These are phyloP conservation scores for Marmota flaviventris DNA, from an alignment of 2,113 vertebrate species.

Conservation along the genomic window DNA sequence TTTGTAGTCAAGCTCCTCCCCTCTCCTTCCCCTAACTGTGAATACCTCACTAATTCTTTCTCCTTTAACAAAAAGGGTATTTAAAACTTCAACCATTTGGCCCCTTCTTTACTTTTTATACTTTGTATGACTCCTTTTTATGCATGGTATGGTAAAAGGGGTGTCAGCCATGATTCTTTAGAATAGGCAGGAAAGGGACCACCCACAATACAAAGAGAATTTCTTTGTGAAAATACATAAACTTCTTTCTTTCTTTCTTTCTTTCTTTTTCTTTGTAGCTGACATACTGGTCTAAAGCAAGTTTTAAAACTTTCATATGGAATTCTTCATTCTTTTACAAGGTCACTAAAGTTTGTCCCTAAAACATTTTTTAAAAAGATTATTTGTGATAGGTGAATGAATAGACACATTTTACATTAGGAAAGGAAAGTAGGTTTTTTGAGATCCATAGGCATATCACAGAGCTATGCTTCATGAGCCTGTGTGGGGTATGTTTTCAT, in stretches of 20 bases:
- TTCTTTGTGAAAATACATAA: neutral
- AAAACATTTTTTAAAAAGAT: neutral
- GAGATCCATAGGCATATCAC: neutral
- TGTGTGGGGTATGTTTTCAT: neutral
- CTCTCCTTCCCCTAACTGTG: neutral
- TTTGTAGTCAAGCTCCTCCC: neutral
- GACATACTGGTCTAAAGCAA: neutral
- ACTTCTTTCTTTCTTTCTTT: neutral
- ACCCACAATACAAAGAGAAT: neutral
- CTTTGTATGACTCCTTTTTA: neutral
- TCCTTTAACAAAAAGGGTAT: neutral
- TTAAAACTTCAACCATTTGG: neutral
- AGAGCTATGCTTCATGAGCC: neutral
- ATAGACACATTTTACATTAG: neutral
- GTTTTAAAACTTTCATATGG: neutral
- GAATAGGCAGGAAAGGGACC: too few species aligned
- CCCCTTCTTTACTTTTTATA: neutral
- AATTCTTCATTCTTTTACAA: neutral
- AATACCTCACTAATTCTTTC: neutral
- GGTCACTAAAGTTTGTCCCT: neutral
- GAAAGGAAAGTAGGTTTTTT: conserved; percentile 4
- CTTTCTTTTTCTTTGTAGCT: neutral
- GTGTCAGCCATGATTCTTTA: neutral
- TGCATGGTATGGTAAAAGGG: neutral
- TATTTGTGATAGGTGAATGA: neutral